Evolutionary conservation across 2,113 vertebrate genomes (phyloP).

Genomic region (Callospermophilus lateralis): DNA sequence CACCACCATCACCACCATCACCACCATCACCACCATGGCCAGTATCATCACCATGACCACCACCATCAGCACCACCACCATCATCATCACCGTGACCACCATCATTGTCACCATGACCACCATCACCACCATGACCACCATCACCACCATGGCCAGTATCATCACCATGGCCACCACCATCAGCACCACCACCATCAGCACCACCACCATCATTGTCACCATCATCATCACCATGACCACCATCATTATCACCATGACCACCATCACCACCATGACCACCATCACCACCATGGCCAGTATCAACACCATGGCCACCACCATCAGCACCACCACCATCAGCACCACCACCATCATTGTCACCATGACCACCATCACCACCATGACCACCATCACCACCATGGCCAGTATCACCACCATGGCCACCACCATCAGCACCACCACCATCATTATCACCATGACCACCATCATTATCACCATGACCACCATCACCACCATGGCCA

Average conservation of each 20-base stretch:
- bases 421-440: rapidly evolving
- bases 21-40: rapidly evolving
- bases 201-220: rapidly evolving
- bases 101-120: rapidly evolving
- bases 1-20: rapidly evolving
- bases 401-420: rapidly evolving
- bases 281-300: rapidly evolving
- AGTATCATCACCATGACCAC: rapidly evolving
- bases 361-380: background rate
- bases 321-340: rapidly evolving
- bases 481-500: background rate
- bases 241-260: background rate
- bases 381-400: rapidly evolving
- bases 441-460: rapidly evolving
- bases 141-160: rapidly evolving
- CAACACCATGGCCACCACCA: background rate
- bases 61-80: rapidly evolving
- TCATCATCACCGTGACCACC: rapidly evolving
- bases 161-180: background rate
- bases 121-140: background rate
- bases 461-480: rapidly evolving
- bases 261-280: rapidly evolving
- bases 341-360: rapidly evolving
- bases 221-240: background rate
- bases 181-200: rapidly evolving